phyloP scores from a whole-genome alignment of 2,113 vertebrate genomes.

The Gadus chalcogrammus region DNA sequence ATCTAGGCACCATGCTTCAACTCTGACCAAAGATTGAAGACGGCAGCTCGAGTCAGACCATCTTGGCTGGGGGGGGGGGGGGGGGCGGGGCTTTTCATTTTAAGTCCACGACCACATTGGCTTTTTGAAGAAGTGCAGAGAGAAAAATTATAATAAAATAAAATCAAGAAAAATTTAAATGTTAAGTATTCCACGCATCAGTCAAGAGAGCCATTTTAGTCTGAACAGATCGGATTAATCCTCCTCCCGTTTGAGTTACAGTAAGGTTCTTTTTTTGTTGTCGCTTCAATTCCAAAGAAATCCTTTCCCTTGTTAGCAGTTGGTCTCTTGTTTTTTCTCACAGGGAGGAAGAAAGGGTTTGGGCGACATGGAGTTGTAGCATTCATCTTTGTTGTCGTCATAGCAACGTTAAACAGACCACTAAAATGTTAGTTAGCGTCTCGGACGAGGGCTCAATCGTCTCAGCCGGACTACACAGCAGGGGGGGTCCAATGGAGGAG shows the following conservation, averaged over 20 bases:
- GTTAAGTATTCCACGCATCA: conserved; percentile 44
- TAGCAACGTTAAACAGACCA: too few relatives aligned
- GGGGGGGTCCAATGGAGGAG: conserved; percentile 5
- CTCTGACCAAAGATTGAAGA: background rate
- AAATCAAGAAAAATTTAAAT: conserved; percentile 36
- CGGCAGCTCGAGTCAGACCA: conserved; percentile 1
- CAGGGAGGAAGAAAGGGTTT: background rate
- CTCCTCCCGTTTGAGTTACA: conserved; percentile 8
- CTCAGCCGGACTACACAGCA: too few relatives aligned
- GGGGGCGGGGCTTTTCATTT: background rate
- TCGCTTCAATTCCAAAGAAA: background rate
- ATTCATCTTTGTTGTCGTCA: too few relatives aligned
- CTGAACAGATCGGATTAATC: conserved; percentile 40
- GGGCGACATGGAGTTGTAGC: conserved; percentile 3
- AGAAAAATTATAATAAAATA: conserved; percentile 38
- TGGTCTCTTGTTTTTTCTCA: background rate
- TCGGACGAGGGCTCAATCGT: too few relatives aligned
- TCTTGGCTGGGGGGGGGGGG: background rate
- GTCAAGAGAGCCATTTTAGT: conserved; percentile 37
- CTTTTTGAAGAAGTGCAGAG: conserved; percentile 40
- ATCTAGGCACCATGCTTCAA: background rate
- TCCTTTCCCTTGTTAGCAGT: background rate
- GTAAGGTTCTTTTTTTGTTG: background rate
- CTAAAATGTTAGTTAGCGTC: too few relatives aligned
- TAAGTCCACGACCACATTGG: conserved; percentile 32